phyloP scores from a whole-genome alignment of 2,797 vertebrate genomes.

The Squalus acanthias region DNA sequence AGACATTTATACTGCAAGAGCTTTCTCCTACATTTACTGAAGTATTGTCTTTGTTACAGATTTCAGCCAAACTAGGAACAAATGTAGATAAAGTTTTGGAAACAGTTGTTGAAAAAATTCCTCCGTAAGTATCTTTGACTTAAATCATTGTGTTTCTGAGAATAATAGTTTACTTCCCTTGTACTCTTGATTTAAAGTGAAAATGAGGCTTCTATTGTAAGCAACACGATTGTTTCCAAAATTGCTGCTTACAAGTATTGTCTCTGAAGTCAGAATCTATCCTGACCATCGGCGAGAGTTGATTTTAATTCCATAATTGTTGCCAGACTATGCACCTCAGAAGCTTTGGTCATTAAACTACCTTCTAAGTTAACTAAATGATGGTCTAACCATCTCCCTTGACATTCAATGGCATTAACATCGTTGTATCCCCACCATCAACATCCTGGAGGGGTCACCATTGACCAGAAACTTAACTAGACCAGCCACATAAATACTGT shows the following conservation, averaged over 20 bases:
- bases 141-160: neutral
- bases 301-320: neutral
- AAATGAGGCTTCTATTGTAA: neutral
- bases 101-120: slow-evolving; percentile 77
- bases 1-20: neutral
- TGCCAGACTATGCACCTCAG: neutral
- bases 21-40: neutral
- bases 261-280: neutral
- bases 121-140: slow-evolving; percentile 67
- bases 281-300: neutral
- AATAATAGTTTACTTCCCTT: neutral
- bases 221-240: neutral
- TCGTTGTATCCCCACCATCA: too few relatives aligned
- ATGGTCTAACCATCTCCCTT: too few relatives aligned
- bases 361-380: neutral
- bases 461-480: too few relatives aligned
- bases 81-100: slow-evolving; percentile 80
- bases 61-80: slow-evolving; percentile 90
- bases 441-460: too few relatives aligned
- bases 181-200: neutral
- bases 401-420: too few relatives aligned
- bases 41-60: slow-evolving; percentile 58
- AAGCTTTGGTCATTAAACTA: neutral
- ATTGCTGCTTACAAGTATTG: neutral
- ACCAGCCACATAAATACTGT: too few relatives aligned